phyloP scores from a whole-genome alignment of 2,888 invertebrate species.

The Dryobota labecula region DNA sequence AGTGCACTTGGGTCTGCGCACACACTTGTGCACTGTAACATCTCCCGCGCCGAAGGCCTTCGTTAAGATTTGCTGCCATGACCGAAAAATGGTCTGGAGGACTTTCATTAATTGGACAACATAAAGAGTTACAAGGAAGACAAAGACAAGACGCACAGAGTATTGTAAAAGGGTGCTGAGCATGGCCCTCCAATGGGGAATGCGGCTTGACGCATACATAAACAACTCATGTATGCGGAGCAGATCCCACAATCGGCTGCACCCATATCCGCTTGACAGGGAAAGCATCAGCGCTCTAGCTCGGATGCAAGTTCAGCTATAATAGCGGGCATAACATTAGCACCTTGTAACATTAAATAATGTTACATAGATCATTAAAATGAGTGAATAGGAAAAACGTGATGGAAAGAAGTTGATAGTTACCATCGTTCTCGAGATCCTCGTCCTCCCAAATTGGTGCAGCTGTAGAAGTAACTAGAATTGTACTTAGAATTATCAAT shows the following conservation, averaged over 20 bases:
- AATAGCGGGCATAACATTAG: not conserved
- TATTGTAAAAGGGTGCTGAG: too few relatives aligned
- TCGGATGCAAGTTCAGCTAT: slow-evolving; percentile 6
- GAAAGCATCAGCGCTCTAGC: slow-evolving; percentile 34
- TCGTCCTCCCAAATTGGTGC: slow-evolving; percentile 69
- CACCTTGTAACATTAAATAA: not conserved
- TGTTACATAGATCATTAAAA: not conserved
- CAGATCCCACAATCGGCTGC: slow-evolving; percentile 30
- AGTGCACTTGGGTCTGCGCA: too few relatives aligned
- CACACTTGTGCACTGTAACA: too few relatives aligned
- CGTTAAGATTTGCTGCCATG: too few relatives aligned
- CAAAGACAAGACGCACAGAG: too few relatives aligned
- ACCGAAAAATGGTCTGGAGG: too few relatives aligned
- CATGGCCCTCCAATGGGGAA: not conserved
- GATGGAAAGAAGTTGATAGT: slow-evolving; percentile 23
- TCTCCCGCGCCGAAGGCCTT: too few relatives aligned
- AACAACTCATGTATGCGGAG: slow-evolving; percentile 27
- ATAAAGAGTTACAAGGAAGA: not conserved
- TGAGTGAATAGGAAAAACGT: not conserved
- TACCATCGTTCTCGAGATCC: slow-evolving; percentile 56
- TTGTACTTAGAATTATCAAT: slow-evolving; percentile 40
- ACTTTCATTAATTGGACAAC: too few relatives aligned
- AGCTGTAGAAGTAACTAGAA: slow-evolving; percentile 62
- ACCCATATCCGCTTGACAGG: slow-evolving; percentile 42
- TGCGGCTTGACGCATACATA: slow-evolving; percentile 6